phyloP scores from a whole-genome alignment of 2,797 vertebrate species.

The Pygocentrus nattereri region DNA sequence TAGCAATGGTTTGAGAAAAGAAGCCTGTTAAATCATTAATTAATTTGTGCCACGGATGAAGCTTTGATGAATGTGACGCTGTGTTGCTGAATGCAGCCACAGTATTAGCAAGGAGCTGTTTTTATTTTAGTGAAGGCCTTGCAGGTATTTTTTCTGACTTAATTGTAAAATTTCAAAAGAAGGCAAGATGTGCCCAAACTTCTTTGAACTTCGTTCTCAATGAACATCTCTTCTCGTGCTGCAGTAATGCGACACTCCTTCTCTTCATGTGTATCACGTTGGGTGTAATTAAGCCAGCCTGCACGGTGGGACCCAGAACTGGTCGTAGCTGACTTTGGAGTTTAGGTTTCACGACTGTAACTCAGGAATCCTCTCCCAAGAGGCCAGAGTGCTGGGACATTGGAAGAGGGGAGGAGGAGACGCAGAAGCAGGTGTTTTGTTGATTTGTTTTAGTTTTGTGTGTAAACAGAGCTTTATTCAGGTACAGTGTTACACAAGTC shows the following conservation, averaged over 20 bases:
- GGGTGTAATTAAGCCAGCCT: constrained; percentile 62
- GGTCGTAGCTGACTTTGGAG: constrained; percentile 35
- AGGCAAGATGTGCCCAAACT: neutral
- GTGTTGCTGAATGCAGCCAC: neutral
- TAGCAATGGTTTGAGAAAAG: neutral
- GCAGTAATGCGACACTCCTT: constrained; percentile 48
- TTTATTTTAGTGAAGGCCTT: neutral
- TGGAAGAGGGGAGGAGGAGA: neutral
- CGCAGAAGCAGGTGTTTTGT: neutral
- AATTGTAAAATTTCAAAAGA: neutral
- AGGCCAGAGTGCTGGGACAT: constrained; percentile 21
- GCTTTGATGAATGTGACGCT: neutral
- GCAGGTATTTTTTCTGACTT: neutral
- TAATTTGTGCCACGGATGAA: no score
- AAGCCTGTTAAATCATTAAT: neutral
- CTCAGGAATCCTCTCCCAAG: constrained; percentile 47
- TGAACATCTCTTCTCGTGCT: constrained; percentile 44
- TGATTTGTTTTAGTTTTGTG: neutral
- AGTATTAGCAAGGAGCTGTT: neutral
- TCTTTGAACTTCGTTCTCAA: constrained; percentile 13
- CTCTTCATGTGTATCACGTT: constrained; percentile 45
- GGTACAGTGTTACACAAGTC: neutral
- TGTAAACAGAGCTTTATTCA: neutral
- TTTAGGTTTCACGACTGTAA: constrained; percentile 49
- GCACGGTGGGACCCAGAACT: constrained; percentile 63